Base-by-base conservation (phyloP, 2,113 vertebrate species). In the Natator depressus region DNA sequence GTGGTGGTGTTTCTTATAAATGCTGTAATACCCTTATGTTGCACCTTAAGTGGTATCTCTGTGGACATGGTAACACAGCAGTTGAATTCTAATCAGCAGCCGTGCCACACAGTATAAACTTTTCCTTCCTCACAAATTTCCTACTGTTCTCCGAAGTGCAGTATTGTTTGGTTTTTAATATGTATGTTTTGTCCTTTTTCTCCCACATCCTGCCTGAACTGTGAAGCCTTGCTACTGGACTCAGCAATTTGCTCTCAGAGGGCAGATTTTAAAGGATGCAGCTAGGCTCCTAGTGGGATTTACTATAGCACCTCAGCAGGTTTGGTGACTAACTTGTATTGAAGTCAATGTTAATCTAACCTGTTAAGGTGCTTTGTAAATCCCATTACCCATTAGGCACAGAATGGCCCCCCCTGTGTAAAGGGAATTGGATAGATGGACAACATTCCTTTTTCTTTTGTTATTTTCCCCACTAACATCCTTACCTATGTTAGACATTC, bases 31-130 rank as follows among this genome's bases (percentile, higher is more conserved):
- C 31, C 95, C 79, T 95, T 85, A 96, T 85, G 17, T 83, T 92
- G 53, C 24, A 47, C 75, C 24, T 25, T 24, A 29, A 47, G 42
- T 47, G 75, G 79, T 84, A 95, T 94, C 92, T 96, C 94, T 88
- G 92, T 95, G 6, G 0, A 50, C 93, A 42, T 27, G 69, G 57
- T 91, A 80, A 57, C 78, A 92, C 38, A 86, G 49, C 47, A 93
- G 53, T 31, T 53, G 93, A 96, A 96, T 96, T 95, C 16, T 96
- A 94, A 97, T 93, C 86, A 82, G 14, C 12, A 55, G 59, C 83
- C 62, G 82, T 84, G 76, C 13, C 81, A 53, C 8, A 85, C n/a
- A 10, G 47, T 5, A 24, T 85, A 29, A 78, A 16, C 31, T 79
- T 22, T 38, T 72, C 4, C 9, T 91, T 84, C 89, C 83, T 91